Base-by-base conservation (phyloP, 2,888 invertebrate species). In the Apodemia zela region DNA sequence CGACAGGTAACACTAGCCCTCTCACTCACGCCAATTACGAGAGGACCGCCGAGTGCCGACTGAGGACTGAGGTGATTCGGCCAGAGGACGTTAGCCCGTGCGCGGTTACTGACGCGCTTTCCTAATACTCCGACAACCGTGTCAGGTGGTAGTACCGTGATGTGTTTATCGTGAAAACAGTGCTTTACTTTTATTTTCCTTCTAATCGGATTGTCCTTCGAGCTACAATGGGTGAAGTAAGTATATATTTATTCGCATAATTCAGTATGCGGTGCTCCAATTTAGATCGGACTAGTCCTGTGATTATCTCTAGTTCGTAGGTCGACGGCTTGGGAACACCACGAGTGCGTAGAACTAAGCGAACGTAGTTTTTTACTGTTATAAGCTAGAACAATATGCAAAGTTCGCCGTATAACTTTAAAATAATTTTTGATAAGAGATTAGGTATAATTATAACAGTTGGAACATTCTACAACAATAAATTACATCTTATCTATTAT, bases 181-280 rank as follows among this genome's bases (percentile, higher is more conserved):
- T 84, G 80, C 73, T 71, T 69, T 69, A 71, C 67, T 72, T 68
- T 70, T 71, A 66, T 72, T 72, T 77, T 74, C 72, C 75, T 77
- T 78, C 75, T 75, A 69, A 62, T 72, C 69, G 75, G 76, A 77
- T 77, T 78, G 75, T 74, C 72, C 66, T 73, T 72, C 76, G 72
- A 71, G 73, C 71, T 80, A 83, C 74, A 67, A 91, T 91, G 90
- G 82, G 85, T 76, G 90, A 91, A 84, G 90, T 91, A 78, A 91
- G 90, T 90, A 85, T 69, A 67, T 69, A 73, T 68, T 71, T 69
- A 73, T 67, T 54, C 25, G 60, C 66, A 25, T 61, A 66, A 42
- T 60, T 38, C 65, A 79, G 81, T 81, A 83, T 81, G 81, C 81
- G 78, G 73, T 82, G 84, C 77, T 84, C 84, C 73, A 83, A 80